A percentile compares a stretch with the other conserved stretches of the same genome.
Evolutionary conservation across 1,140 invertebrate genomes (phyloP).

Genomic region (Coptotermes formosanus): DNA sequence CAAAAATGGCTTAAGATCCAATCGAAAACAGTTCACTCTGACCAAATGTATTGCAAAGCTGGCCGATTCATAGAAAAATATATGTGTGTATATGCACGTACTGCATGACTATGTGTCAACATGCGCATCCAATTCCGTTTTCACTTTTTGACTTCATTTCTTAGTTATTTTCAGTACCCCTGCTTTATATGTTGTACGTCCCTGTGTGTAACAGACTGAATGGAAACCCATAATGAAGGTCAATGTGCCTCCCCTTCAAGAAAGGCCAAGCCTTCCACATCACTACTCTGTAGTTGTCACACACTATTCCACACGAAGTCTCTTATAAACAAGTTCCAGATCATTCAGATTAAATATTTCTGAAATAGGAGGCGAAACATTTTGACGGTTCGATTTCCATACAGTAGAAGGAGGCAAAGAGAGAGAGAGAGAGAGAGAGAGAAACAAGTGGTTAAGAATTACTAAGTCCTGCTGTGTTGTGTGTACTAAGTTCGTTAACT

Average conservation of each 20-base stretch:
- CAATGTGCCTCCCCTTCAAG: not conserved
- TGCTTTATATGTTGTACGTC: not conserved
- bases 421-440: not conserved
- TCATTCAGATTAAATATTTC: not conserved
- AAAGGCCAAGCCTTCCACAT: not conserved
- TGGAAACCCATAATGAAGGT: not conserved
- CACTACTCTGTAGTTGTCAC: not conserved
- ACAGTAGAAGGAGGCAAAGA: not conserved
- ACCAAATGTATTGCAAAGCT: no score
- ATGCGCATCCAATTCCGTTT: no score
- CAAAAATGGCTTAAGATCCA: no score
- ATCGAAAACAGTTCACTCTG: no score
- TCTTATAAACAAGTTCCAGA: not conserved
- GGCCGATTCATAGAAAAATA: no score
- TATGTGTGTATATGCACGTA: no score
- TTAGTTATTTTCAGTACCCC: not conserved
- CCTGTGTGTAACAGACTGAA: constrained; percentile 8
- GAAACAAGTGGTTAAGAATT: not conserved
- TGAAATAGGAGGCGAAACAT: not conserved
- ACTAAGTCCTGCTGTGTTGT: not conserved
- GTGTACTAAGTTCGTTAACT: not conserved
- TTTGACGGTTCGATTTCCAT: not conserved
- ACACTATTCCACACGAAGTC: not conserved
- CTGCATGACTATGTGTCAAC: no score
- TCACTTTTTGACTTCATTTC: no score